Base-by-base conservation (phyloP, 2,113 vertebrate species). In the Speoplatyrhinus poulsoni region DNA sequence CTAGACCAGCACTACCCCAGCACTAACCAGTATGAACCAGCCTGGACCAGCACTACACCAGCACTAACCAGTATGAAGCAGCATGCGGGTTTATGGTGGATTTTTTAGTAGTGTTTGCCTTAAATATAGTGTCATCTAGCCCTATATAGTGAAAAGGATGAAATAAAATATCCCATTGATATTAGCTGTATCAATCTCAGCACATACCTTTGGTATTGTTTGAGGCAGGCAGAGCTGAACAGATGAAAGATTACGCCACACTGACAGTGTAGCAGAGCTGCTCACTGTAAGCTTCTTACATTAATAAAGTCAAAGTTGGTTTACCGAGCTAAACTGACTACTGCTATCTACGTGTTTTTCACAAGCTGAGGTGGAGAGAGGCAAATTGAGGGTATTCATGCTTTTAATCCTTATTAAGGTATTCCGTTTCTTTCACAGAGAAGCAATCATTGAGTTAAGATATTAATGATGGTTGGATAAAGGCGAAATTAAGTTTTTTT, bases 201-300 rank as follows among this genome's bases (percentile, higher is more conserved):
- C 75, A 70, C 81, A 60, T 56, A 76, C 77, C 81, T 80, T 82
- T 73, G 70, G 63, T 55, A 75, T 65, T 56, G 69, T 77, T 73
- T 76, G 48, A 50, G 17, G 82, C 73, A 68, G 71, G 52, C 41
- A 60, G 60, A 76, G 69, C 73, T 68, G 60, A 41, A 8, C 36
- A 41, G 32, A 17, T 63, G 61, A 72, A 78, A 82, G 70, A 67
- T 82, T 77, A 73, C 68, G 67, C 66, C 60, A 56, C n/a, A 70
- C 63, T 54, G 79, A 82, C 69, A 75, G 63, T 75, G 72, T 67
- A 80, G 82, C 75, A 60, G 73, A 63, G 67, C 72, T 87, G 72
- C 88, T 80, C 77, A 83, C 41, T 64, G 85, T 89, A 92, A 91
- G 84, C 85, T 67, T 79, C 85, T 92, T 91, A 91, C 49, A 9